Evolutionary conservation across 2,888 invertebrate species (phyloP).

Genomic region (Pristionchus exspectatus): DNA sequence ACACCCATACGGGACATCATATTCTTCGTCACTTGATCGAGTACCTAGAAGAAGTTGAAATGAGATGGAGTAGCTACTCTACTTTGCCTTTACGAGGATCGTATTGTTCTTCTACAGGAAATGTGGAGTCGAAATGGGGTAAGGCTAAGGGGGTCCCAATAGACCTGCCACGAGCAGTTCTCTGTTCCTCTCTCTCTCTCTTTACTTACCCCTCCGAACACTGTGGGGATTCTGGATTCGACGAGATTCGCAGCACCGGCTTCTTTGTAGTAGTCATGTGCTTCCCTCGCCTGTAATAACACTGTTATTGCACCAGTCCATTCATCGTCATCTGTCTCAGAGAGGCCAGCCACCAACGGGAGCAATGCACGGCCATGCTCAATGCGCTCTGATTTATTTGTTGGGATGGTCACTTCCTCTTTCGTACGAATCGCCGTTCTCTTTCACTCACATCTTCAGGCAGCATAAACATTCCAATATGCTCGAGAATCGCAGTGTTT

Average conservation of each 20-base stretch:
- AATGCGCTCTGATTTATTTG: slow-evolving; percentile 27
- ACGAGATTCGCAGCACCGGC: background rate
- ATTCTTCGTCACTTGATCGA: background rate
- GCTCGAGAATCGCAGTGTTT: slow-evolving; percentile 49
- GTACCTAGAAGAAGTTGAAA: background rate
- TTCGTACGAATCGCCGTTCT: background rate
- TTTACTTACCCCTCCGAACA: slow-evolving; percentile 21
- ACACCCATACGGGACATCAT: background rate
- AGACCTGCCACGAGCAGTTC: background rate
- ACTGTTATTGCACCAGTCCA: background rate
- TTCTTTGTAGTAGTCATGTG: slow-evolving; percentile 34
- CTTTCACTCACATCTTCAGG: slow-evolving; percentile 51
- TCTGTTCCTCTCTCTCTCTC: background rate
- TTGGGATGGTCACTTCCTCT: background rate
- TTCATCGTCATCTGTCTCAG: background rate
- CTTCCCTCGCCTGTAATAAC: slow-evolving; percentile 29
- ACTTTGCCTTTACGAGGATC: background rate
- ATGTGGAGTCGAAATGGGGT: background rate
- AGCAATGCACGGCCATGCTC: background rate
- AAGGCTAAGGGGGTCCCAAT: background rate
- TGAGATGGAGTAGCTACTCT: background rate
- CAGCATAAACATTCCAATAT: slow-evolving; percentile 45
- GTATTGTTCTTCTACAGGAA: background rate
- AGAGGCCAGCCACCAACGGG: background rate
- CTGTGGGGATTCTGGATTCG: slow-evolving; percentile 6